Conservation (phyloP, 2,888 invertebrate species). For the Nineta flava region DNA sequence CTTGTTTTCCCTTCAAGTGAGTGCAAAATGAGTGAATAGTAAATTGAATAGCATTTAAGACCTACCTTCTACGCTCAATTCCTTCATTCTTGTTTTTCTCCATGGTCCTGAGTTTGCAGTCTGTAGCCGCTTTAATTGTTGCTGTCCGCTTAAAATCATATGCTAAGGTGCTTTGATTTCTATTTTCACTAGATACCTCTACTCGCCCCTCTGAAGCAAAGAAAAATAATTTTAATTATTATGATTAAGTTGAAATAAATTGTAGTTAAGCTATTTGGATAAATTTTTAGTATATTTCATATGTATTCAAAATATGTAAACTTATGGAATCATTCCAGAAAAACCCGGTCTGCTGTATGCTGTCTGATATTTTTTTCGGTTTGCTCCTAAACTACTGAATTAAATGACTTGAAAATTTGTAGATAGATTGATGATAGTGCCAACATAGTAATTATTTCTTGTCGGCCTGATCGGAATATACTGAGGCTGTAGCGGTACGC, state of each 20-base stretch:
- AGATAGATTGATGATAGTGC: too few relatives aligned
- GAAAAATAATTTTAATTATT: constrained; percentile 10
- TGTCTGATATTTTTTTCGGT: too few relatives aligned
- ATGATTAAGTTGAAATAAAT: background rate
- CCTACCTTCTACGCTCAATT: constrained; percentile 65
- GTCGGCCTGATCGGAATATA: too few relatives aligned
- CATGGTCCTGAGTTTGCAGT: constrained; percentile 94
- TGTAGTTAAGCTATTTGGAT: background rate
- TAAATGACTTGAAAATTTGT: too few relatives aligned
- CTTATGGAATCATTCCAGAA: background rate
- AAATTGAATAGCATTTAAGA: constrained; percentile 7
- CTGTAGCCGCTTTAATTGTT: constrained; percentile 84
- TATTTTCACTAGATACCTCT: constrained; percentile 91
- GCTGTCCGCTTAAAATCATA: constrained; percentile 99
- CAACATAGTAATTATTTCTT: too few relatives aligned
- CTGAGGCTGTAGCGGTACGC: too few relatives aligned
- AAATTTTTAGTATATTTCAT: background rate
- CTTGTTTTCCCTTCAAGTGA: too few relatives aligned
- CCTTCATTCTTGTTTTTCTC: constrained; percentile 85
- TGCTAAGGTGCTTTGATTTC: constrained; percentile 85
- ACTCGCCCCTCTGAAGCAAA: constrained; percentile 80
- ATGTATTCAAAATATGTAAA: background rate
- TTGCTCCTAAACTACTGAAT: too few relatives aligned
- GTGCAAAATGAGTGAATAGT: too few relatives aligned
- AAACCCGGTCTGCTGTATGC: too few relatives aligned